Percentiles rank a stretch among this genome's conserved stretches.
Conservation (phyloP, 2,113 vertebrate species). For the Pedionomus torquatus region DNA sequence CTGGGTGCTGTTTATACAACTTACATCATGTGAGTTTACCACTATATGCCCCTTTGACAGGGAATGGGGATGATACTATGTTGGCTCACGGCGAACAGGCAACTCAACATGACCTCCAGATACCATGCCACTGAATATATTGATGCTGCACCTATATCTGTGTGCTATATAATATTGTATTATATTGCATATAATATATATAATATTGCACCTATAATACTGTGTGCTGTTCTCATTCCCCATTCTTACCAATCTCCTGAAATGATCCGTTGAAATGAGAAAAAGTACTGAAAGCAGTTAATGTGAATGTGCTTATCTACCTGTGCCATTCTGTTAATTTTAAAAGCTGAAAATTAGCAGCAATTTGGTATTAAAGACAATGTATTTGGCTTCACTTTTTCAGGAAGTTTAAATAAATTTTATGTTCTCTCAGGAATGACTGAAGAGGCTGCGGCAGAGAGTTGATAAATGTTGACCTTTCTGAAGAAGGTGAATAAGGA, state of each 20-base stretch:
- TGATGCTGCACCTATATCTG: neutral
- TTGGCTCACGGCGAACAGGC: neutral
- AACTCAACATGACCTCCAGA: neutral
- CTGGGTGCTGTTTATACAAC: neutral
- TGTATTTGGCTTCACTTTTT: neutral
- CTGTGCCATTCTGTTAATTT: neutral
- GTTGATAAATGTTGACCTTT: neutral
- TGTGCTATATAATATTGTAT: too few relatives aligned
- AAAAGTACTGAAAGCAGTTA: neutral
- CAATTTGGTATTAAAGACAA: neutral
- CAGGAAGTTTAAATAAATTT: neutral
- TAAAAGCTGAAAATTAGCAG: neutral
- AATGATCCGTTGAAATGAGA: neutral
- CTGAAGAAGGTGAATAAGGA: neutral
- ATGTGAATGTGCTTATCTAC: neutral
- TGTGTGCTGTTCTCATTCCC: neutral
- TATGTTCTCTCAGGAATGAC: neutral
- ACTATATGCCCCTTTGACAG: neutral
- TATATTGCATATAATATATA: too few relatives aligned
- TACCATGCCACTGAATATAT: neutral
- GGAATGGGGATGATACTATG: neutral
- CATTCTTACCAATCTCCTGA: neutral
- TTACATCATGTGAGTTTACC: neutral
- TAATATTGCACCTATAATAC: too few relatives aligned
- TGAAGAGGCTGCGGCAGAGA: neutral